Evolutionary conservation across 2,797 vertebrate species (phyloP).

Genomic region (Allobates femoralis): DNA sequence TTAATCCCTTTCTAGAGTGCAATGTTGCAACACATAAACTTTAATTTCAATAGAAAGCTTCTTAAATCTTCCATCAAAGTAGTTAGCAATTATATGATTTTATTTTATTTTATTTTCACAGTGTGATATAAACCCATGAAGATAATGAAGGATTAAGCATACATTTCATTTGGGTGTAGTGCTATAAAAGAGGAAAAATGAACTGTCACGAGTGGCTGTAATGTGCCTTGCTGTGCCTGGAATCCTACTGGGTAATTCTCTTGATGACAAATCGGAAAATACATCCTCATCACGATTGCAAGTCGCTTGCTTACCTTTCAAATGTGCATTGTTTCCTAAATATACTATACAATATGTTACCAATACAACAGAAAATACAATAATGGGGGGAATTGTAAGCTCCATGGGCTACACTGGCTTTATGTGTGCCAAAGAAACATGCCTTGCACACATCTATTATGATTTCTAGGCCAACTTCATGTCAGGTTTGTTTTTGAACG

Average conservation of each 20-base stretch:
- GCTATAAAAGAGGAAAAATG: slow-evolving; percentile 24
- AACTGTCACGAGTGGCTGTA: slow-evolving; percentile 28
- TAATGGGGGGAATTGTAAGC: not conserved
- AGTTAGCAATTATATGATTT: slow-evolving; percentile 15
- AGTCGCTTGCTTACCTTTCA: not conserved
- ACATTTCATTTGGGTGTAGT: slow-evolving; percentile 1
- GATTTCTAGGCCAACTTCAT: too few relatives aligned
- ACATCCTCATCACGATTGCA: not conserved
- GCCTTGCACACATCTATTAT: too few relatives aligned
- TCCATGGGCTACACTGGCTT: too few relatives aligned
- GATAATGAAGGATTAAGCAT: slow-evolving; percentile 41
- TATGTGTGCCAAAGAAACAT: too few relatives aligned
- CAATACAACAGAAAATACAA: not conserved
- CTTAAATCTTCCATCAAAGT: not conserved
- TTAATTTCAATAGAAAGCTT: slow-evolving; percentile 18
- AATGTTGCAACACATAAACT: slow-evolving; percentile 15
- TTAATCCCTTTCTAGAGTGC: not conserved
- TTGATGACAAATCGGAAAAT: not conserved
- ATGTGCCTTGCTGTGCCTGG: not conserved
- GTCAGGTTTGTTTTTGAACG: too few relatives aligned
- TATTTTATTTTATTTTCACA: slow-evolving; percentile 4
- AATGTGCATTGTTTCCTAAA: not conserved
- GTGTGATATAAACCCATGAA: slow-evolving; percentile 27
- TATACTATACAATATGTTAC: not conserved
- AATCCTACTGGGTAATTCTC: not conserved